Percentiles rank a stretch among this genome's conserved stretches.
Conservation (phyloP, 1,140 invertebrate species). For the Yoshiicerus persimilis region DNA sequence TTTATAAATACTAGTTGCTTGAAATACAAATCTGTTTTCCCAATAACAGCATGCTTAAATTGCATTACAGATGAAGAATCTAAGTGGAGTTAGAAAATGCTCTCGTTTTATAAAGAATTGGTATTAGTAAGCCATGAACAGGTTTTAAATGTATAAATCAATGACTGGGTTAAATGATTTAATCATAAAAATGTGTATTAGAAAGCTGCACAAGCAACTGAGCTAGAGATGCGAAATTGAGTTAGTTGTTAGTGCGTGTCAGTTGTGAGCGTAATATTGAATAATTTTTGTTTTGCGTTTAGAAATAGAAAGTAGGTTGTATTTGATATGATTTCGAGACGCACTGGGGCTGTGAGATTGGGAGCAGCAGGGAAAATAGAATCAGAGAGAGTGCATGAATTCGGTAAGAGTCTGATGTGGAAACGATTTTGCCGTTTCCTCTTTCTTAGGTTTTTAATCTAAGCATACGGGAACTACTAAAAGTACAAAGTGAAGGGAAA, state of each 20-base stretch:
- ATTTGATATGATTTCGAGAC: background rate
- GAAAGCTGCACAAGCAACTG: no score
- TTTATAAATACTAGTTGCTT: no score
- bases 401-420: background rate
- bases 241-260: background rate
- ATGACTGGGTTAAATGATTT: no score
- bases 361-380: background rate
- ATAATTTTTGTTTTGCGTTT: background rate
- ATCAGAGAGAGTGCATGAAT: background rate
- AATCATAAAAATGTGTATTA: no score
- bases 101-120: no score
- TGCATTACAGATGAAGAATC: no score
- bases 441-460: background rate
- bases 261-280: background rate
- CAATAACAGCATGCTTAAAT: no score
- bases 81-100: no score
- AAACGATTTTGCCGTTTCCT: background rate
- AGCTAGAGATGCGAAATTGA: no score
- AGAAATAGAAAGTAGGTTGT: background rate
- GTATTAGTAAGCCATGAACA: no score
- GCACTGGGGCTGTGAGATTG: background rate
- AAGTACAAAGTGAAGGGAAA: background rate
- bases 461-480: background rate
- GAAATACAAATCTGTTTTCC: no score
- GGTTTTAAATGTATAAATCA: no score